Conservation (phyloP, 2,113 vertebrate species). For the Rhinogobius similis region DNA sequence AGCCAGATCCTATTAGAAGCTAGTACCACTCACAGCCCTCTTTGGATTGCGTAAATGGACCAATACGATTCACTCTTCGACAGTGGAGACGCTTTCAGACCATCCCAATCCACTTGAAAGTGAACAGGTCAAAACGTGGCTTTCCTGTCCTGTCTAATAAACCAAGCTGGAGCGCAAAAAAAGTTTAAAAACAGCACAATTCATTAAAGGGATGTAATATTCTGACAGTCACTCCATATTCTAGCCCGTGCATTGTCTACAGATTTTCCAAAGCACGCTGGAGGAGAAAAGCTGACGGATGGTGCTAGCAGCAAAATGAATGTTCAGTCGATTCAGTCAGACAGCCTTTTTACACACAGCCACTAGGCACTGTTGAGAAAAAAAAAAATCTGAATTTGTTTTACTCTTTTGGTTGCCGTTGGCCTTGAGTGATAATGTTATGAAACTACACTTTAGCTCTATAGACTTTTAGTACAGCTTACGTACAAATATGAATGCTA, state of each 20-base stretch:
- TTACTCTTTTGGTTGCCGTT: neutral
- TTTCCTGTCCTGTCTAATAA: neutral
- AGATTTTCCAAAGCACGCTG: neutral
- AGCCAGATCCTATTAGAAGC: too few species aligned
- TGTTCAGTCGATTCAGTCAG: neutral
- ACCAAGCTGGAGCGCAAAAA: neutral
- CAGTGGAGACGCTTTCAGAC: too few species aligned
- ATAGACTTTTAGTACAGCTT: neutral
- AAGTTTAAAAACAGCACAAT: neutral
- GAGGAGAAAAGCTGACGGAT: neutral
- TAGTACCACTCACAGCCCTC: too few species aligned
- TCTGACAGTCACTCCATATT: neutral
- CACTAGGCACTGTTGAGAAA: slow-evolving; percentile 3
- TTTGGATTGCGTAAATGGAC: too few species aligned
- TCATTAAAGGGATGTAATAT: neutral
- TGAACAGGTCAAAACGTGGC: too few species aligned
- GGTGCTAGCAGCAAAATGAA: neutral
- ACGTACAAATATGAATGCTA: slow-evolving; percentile 1
- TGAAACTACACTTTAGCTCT: slow-evolving; percentile 4
- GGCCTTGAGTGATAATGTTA: neutral
- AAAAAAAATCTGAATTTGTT: neutral
- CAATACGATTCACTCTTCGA: too few species aligned
- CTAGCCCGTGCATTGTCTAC: neutral
- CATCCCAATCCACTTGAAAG: too few species aligned
- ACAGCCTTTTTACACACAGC: neutral